Evolutionary conservation across 2,888 invertebrate genomes (phyloP).

Genomic region (Hyles lineata): DNA sequence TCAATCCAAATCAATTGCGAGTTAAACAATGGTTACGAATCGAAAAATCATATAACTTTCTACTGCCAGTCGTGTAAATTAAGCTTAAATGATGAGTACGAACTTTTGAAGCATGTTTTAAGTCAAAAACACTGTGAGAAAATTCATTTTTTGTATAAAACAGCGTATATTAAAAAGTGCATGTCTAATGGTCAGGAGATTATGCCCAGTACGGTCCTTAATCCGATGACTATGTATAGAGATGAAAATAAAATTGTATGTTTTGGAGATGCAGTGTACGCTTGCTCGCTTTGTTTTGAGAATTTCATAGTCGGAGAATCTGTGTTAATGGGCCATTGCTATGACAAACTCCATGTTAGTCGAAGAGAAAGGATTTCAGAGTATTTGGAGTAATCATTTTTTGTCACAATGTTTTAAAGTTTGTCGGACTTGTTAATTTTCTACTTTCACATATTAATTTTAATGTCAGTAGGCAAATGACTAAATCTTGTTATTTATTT

Average conservation of each 20-base stretch:
- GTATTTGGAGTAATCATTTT: slow-evolving; percentile 50
- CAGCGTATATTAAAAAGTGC: slow-evolving; percentile 78
- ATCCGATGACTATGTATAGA: slow-evolving; percentile 78
- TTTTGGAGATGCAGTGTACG: slow-evolving; percentile 76
- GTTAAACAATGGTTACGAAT: slow-evolving; percentile 51
- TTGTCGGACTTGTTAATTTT: not conserved
- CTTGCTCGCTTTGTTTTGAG: slow-evolving; percentile 77
- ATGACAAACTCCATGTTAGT: slow-evolving; percentile 61
- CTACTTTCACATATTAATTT: no score
- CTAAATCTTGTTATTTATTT: no score
- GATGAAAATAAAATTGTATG: slow-evolving; percentile 80
- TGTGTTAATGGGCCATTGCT: slow-evolving; percentile 71
- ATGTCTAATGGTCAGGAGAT: slow-evolving; percentile 70
- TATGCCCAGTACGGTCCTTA: slow-evolving; percentile 74
- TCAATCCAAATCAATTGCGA: slow-evolving; percentile 70
- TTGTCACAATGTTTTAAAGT: not conserved
- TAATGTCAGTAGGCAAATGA: slow-evolving; percentile 2
- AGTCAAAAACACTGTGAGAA: slow-evolving; percentile 72
- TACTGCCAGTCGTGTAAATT: slow-evolving; percentile 67
- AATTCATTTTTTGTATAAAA: slow-evolving; percentile 78
- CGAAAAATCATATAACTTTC: slow-evolving; percentile 62
- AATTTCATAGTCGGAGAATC: slow-evolving; percentile 75
- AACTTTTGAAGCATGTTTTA: slow-evolving; percentile 67
- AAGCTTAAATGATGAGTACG: slow-evolving; percentile 65
- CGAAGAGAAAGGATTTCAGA: slow-evolving; percentile 62